Evolutionary conservation across 2,113 vertebrate genomes (phyloP).

Genomic region (Amblyopsis rosae): DNA sequence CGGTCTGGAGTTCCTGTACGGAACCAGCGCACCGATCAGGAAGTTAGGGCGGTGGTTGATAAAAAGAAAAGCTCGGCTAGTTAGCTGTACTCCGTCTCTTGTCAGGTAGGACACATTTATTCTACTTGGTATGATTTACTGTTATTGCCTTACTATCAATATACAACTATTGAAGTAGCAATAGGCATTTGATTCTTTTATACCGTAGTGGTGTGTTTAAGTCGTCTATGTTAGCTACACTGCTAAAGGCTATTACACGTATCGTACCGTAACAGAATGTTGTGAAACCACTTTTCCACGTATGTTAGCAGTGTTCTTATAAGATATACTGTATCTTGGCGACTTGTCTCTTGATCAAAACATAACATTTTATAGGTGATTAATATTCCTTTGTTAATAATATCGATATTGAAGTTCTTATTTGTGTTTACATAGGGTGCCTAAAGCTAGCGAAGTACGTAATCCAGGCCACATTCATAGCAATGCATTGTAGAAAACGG

Average conservation of each 20-base stretch:
- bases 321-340: not conserved
- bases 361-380: too few relatives aligned
- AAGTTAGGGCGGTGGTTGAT: constrained; percentile 84
- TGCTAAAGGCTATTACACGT: constrained; percentile 13
- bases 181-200: not conserved
- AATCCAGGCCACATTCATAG: not conserved
- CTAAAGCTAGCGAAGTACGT: not conserved
- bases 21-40: constrained; percentile 62
- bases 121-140: rapidly evolving
- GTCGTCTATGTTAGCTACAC: constrained; percentile 45
- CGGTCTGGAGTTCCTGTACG: constrained; percentile 39
- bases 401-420: too few relatives aligned
- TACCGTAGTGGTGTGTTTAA: not conserved
- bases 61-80: constrained; percentile 32
- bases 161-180: not conserved
- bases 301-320: not conserved
- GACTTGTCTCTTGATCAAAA: not conserved
- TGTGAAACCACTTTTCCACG: not conserved
- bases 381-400: too few relatives aligned
- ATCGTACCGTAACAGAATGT: not conserved
- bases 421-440: not conserved
- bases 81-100: constrained; percentile 13
- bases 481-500: too few relatives aligned
- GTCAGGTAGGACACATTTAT: constrained; percentile 58
- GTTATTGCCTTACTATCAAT: not conserved